Conservation (phyloP, 2,113 vertebrate species). For the Paratilapia polleni region DNA sequence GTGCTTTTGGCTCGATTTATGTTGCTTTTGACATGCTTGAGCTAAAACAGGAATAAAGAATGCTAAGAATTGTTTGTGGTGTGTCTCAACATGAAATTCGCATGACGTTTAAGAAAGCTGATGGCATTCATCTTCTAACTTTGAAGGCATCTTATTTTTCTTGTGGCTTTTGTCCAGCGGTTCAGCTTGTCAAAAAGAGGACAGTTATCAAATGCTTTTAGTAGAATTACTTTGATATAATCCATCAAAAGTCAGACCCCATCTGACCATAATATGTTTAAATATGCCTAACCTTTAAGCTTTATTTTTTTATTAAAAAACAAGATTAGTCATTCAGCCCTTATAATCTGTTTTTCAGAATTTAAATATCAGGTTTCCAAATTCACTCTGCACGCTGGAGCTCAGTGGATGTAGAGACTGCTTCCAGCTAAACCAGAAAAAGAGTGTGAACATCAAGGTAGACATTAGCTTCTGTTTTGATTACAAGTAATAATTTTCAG, state of each 20-base stretch:
- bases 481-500: slow-evolving; percentile 15
- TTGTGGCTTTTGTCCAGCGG: not conserved
- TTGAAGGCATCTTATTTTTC: slow-evolving; percentile 12
- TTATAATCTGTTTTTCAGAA: not conserved
- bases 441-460: not conserved
- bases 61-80: slow-evolving; percentile 6
- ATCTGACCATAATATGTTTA: not conserved
- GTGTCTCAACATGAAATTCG: slow-evolving; percentile 19
- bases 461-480: slow-evolving; percentile 18
- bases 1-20: slow-evolving; percentile 1
- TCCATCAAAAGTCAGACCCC: not conserved
- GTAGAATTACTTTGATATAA: not conserved
- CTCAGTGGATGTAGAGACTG: not conserved
- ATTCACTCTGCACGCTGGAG: not conserved
- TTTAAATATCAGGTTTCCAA: not conserved
- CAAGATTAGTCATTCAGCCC: not conserved
- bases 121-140: slow-evolving; percentile 3
- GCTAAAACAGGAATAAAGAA: slow-evolving; percentile 4
- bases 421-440: slow-evolving; percentile 7
- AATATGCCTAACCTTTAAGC: not conserved
- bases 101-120: slow-evolving; percentile 15
- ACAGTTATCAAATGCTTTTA: slow-evolving; percentile 1
- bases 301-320: not conserved
- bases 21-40: slow-evolving; percentile 37
- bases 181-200: not conserved